Conservation (phyloP, 2,888 invertebrate genomes). For the Hipparchia sbordonii region DNA sequence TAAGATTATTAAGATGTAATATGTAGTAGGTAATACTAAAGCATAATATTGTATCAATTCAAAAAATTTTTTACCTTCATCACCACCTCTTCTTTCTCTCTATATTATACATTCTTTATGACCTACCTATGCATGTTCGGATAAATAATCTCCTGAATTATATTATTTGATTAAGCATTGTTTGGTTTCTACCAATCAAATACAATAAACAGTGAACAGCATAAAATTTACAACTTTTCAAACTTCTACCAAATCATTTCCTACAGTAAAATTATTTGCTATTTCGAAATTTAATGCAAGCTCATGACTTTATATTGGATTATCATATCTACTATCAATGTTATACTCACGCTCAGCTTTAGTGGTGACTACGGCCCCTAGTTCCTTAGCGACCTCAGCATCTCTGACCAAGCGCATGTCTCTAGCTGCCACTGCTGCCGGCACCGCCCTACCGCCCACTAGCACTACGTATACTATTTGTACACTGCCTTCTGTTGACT, state of each 20-base stretch:
- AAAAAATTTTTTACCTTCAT: no score
- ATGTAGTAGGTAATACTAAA: no score
- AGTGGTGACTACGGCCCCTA: constrained; percentile 89
- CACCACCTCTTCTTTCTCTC: no score
- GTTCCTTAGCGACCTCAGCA: constrained; percentile 87
- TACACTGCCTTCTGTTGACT: constrained; percentile 78
- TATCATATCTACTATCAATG: background rate
- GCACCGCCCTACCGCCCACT: constrained; percentile 90
- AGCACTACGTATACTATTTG: constrained; percentile 91
- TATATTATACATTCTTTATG: no score
- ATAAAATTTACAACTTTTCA: background rate
- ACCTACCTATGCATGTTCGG: no score
- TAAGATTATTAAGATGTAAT: no score
- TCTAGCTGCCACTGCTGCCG: constrained; percentile 90
- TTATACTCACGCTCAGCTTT: constrained; percentile 91
- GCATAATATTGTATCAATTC: no score
- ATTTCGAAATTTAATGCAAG: background rate
- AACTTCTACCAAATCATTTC: background rate
- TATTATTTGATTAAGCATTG: no score
- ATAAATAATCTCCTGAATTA: no score
- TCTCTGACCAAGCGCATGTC: constrained; percentile 92
- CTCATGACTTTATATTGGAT: background rate
- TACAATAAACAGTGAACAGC: no score
- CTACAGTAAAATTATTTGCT: background rate
- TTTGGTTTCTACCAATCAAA: no score